Evolutionary conservation across 2,888 invertebrate genomes (phyloP).

Genomic region (Neoscelio sp.): DNA sequence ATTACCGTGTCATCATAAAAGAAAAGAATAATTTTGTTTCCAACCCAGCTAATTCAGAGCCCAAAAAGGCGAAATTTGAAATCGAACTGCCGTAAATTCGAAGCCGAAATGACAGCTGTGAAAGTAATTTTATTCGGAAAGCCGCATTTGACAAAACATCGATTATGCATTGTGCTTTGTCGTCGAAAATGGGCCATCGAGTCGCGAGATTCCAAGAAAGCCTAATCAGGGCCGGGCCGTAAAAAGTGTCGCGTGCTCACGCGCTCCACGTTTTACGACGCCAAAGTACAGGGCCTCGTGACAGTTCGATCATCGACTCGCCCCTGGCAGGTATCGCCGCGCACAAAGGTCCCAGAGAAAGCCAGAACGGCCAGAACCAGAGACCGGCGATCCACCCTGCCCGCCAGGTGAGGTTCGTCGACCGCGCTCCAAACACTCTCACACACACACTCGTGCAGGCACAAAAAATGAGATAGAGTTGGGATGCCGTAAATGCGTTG

Average conservation of each 20-base stretch:
- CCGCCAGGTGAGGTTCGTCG: conserved; percentile 73
- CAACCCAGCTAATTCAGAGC: no score
- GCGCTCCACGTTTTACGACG: background rate
- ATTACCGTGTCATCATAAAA: no score
- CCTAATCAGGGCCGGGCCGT: background rate
- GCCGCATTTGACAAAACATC: conserved; percentile 5
- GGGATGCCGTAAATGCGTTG: conserved; percentile 52
- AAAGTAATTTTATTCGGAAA: no score
- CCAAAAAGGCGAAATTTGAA: no score
- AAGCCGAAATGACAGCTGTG: no score
- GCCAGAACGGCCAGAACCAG: conserved; percentile 60
- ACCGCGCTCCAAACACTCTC: conserved; percentile 68
- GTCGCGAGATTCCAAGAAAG: conserved; percentile 9
- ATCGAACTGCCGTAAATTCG: no score
- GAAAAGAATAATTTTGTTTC: no score
- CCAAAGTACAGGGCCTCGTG: conserved; percentile 24
- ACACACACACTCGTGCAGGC: conserved; percentile 17
- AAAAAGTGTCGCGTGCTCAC: conserved; percentile 6
- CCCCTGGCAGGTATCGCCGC: conserved; percentile 65
- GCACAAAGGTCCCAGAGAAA: conserved; percentile 72
- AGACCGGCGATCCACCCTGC: conserved; percentile 61
- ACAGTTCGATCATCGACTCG: conserved; percentile 58
- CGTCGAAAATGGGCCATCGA: background rate
- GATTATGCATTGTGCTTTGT: conserved; percentile 9
- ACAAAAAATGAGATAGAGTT: conserved; percentile 52